Conservation (phyloP, 64 coral and sea anemone species). For the Actinia tenebrosa region DNA sequence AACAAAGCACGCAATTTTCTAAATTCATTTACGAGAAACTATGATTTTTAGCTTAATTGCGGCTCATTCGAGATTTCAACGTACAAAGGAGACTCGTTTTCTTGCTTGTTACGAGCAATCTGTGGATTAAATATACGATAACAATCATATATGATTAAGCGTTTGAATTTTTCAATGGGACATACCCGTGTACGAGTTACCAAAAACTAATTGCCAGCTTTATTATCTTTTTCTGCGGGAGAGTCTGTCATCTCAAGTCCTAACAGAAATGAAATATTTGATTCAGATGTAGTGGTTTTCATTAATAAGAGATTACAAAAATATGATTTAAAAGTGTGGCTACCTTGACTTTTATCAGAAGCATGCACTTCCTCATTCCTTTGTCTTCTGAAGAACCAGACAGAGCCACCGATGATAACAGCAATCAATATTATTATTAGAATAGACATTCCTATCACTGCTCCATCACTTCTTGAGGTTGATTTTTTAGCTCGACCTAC, state of each 20-base stretch:
- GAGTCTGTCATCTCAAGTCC: neutral
- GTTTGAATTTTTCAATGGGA: no score
- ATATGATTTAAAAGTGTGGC: neutral
- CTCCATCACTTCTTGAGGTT: neutral
- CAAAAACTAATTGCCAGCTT: neutral
- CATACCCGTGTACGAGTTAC: no score
- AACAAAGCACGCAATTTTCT: no score
- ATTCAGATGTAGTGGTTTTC: neutral
- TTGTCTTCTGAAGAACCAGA: neutral
- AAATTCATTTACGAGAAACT: no score
- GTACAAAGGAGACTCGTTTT: no score
- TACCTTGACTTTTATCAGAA: neutral
- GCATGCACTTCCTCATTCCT: neutral
- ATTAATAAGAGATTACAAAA: neutral
- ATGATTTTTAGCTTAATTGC: no score
- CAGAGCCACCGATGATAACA: neutral
- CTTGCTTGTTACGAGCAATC: no score
- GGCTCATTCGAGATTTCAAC: no score
- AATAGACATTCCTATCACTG: conserved; percentile 1
- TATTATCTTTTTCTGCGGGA: neutral
- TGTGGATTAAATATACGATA: no score
- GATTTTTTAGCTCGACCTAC: neutral
- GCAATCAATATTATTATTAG: neutral
- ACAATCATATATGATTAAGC: no score
- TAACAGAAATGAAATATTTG: neutral